Base-by-base conservation (phyloP, 1,140 invertebrate species). In the Acromyrmex heyeri region DNA sequence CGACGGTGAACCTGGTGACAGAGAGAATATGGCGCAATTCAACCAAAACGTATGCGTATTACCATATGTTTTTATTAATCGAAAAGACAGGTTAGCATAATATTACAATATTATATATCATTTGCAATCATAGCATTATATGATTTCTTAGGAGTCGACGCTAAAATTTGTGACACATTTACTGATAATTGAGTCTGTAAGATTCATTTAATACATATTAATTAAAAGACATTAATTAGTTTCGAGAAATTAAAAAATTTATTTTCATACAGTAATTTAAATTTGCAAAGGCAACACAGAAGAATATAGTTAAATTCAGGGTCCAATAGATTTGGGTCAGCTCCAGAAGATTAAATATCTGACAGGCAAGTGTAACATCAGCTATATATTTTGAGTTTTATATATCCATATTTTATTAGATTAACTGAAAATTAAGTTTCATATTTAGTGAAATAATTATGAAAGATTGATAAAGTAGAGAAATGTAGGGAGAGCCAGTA, bases 1-100 rank as follows among this genome's bases (percentile, higher is more conserved):
- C 12, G 64, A 72, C n/a, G 53, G n/a, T 3, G 7, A 81, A 48
- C 16, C 8, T 21, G 34, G 18, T 48, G 67, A 73, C 55, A 34
- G 24, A 24, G 48, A 57, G 62, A 69, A 78, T 64, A 34, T 73
- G 38, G 12, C 16, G 59, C 81, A 89, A 89, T 88, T 90, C 90
- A 88, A 70, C 4, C 64, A 44, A 90, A 86, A 78, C 55, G 81
- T 69, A 59, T 14, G 87, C 55, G 57, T 38, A 34, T 85, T 75
- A 79, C 55, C 59, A 85, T 82, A 76, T 61, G 81, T 88, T 90
- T 86, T 90, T 90, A 88, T 86, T 76, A 90, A 62, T 57, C 57
- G 30, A 12, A n/a, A 5, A 53, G 65, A 50, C 73, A 27, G 30
- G 5, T 3, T 14, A 1, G 12, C 24, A 7, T n/a, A 34, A 61